Base-by-base conservation (phyloP, 92 coral and sea anemone genomes). In the Anthopleura xanthogrammica region DNA sequence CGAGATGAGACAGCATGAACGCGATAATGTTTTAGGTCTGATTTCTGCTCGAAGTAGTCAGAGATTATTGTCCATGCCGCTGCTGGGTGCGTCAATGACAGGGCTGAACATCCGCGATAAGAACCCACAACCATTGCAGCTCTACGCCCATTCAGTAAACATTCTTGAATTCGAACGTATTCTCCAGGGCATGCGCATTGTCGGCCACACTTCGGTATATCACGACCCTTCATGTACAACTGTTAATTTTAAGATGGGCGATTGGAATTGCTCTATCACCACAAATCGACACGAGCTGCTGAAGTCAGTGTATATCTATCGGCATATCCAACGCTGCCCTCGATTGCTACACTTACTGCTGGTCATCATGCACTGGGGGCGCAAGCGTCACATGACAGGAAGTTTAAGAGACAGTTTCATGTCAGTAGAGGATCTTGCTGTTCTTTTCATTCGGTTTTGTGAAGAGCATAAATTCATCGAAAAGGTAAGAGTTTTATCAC, bases 341-440 rank as follows among this genome's bases (percentile, higher is more conserved):
- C 86, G 84, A n/a, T 91, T 93, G 46, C 52, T 93, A 29, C 91
- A 86, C 50, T 71, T 93, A 24, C 87, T 93, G 83, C 77, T 91
- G 83, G 85, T 91, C 55, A 43, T 93, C 20, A 89, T 91, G 89
- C 94, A 91, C 72, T 93, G 97, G 97, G 97, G 92, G 29, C 92
- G 94, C 70, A 87, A 89, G 54, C 87, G 94, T 72, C 90, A 54
- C 19, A 55, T 93, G 60, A 85, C 78, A 40, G 97, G 94, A 22
- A 56, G 46, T 24, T 83, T 78, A 12, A 76, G n/a, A 65, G 77
- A 80, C 16, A 77, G 89, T 85, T 91, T 88, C 52, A 50, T 90
- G 81, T 46, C 86, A 42, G 89, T 87, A 29, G 94, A 93, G 48
- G 78, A 86, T 48, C 87, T 91, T 72, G 97, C 91, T 23, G 89